A percentile compares a stretch with the other conserved stretches of the same genome.
phyloP scores from a whole-genome alignment of 2,113 vertebrate genomes.

The Pterocles burchelli region DNA sequence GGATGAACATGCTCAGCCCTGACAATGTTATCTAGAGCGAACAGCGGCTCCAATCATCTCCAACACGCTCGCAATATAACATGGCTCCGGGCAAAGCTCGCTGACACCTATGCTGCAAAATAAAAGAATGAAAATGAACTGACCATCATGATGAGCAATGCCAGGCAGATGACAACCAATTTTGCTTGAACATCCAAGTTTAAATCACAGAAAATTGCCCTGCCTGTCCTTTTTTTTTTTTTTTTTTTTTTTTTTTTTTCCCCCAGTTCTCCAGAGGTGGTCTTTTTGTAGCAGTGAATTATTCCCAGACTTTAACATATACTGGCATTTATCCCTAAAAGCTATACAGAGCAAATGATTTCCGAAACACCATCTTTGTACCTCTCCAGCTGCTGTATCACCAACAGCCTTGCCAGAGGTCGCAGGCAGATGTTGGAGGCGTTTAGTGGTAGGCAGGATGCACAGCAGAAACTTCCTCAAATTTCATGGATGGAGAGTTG shows the following conservation, averaged over 20 bases:
- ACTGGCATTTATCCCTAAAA: rapidly evolving
- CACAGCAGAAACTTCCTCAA: not conserved
- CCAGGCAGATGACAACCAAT: not conserved
- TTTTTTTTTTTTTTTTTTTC: no score
- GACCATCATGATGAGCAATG: not conserved
- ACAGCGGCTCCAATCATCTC: conserved; percentile 30
- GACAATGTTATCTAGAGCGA: conserved; percentile 65
- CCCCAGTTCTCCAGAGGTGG: not conserved
- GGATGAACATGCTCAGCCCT: not conserved
- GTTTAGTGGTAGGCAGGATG: not conserved
- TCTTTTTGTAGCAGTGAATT: not conserved
- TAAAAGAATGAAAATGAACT: not conserved
- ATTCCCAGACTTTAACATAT: not conserved
- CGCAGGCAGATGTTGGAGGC: not conserved
- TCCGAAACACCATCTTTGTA: not conserved
- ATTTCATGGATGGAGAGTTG: not conserved
- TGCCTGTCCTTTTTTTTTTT: not conserved
- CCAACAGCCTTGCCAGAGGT: not conserved
- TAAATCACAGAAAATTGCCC: not conserved
- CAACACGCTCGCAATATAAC: conserved; percentile 1
- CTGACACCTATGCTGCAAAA: not conserved
- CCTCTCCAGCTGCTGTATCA: not conserved
- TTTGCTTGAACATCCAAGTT: not conserved
- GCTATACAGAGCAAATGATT: not conserved
- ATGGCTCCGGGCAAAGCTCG: not conserved